Conservation (phyloP, 2,797 vertebrate genomes). For the Eremophila alpestris region DNA sequence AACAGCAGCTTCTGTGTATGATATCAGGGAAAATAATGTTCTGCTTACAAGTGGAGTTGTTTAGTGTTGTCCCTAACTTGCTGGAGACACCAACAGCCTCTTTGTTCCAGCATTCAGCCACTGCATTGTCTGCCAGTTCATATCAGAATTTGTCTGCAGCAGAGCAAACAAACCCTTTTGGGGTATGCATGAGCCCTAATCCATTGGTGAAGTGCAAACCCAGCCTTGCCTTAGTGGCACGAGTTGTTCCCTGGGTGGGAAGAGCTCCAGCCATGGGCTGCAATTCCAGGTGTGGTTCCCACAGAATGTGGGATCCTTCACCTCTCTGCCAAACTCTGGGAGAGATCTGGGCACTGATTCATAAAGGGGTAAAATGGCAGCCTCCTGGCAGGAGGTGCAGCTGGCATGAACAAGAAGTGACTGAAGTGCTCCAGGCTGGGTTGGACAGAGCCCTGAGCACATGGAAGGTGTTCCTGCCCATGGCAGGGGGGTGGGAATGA, state of each 20-base stretch:
- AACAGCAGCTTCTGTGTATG: constrained; percentile 44
- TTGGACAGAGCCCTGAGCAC: not conserved
- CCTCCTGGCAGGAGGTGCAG: not conserved
- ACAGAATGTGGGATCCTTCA: not conserved
- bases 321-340: not conserved
- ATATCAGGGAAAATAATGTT: constrained; percentile 31
- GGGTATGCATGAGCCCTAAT: not conserved
- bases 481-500: not conserved
- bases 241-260: not conserved
- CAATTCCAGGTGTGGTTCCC: not conserved
- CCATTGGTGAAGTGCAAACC: not conserved
- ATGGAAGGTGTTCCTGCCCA: not conserved
- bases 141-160: not conserved
- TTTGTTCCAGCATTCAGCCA: not conserved
- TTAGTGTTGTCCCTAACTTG: not conserved
- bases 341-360: not conserved
- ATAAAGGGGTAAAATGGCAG: not conserved
- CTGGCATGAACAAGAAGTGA: not conserved
- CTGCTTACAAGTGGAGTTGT: constrained; percentile 11
- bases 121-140: not conserved
- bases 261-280: not conserved
- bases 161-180: not conserved
- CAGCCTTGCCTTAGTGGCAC: not conserved
- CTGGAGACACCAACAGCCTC: not conserved
- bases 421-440: not conserved